Evolutionary conservation across 2,113 vertebrate species (phyloP), one percentile per base, ranked within the genome.

Genomic region (Anseranas semipalmata): DNA sequence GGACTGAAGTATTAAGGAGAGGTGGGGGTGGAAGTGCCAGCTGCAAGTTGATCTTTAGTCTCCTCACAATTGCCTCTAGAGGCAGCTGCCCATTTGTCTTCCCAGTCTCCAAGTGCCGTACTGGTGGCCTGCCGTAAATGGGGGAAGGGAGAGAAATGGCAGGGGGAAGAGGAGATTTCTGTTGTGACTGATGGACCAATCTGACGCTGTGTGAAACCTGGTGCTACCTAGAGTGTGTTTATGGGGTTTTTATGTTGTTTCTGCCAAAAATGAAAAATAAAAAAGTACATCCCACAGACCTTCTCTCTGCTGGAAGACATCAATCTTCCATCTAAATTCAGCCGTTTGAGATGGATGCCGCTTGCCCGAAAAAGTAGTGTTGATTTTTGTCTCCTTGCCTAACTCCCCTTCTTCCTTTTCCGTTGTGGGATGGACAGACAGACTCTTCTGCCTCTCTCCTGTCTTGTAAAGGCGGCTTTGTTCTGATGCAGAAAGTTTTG

Each of bases 21-120:
- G 92, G 72, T 68, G 95, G 89, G 90, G 83, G 92, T 93, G 67
- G 93, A 82, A 80, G 60, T 95, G 86, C 92, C 85, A 93, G 95
- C 93, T 96, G 94, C 96, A 96, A 74, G 88, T 86, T 92, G 95
- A 90, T 95, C 94, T 95, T 94, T 95, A 96, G 88, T 95, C 95
- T 96, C 89, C 85, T 94, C 93, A 97, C 94, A 97, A 93, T 97
- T 96, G 92, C 87, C 86, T 89, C 88, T 73, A 84, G 89, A 85
- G 90, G 92, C 96, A 97, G 90, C 96, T 97, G 76, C 84, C 83
- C 83, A 65, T 96, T 93, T 94, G 80, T 97, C 93, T 96, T 95
- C 93, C 50, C 78, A 91, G 89, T 80, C 95, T 82, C 79, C 4
- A 9, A 88, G 82, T 63, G 75, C 89, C 6, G 58, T 70, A 56